Percentiles rank a stretch among this genome's conserved stretches.
Conservation (phyloP, 2,797 vertebrate genomes). For the Masticophis lateralis region DNA sequence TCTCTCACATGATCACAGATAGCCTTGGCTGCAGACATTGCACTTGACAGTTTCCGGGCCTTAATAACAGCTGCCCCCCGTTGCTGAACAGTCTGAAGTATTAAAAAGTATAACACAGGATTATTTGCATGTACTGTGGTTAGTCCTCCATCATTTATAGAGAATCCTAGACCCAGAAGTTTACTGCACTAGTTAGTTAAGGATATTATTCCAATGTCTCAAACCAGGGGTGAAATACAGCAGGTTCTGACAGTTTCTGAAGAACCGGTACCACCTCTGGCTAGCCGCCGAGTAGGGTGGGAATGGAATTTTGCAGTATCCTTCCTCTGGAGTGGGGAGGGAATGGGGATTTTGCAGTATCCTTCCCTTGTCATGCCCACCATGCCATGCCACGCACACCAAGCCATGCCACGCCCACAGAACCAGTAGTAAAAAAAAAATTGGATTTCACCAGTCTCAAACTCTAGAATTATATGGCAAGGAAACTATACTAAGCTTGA, state of each 20-base stretch:
- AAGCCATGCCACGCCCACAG: too few relatives aligned
- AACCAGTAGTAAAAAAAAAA: too few relatives aligned
- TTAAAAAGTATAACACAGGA: not conserved
- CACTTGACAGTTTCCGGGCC: slow-evolving; percentile 94
- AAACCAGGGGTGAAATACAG: too few relatives aligned
- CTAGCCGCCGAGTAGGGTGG: too few relatives aligned
- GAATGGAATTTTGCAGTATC: too few relatives aligned
- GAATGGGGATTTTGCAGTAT: too few relatives aligned
- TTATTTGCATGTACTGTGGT: not conserved
- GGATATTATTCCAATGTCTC: not conserved
- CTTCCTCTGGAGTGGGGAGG: too few relatives aligned
- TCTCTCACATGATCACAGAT: slow-evolving; percentile 94
- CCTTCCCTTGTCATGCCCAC: too few relatives aligned
- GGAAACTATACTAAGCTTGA: not conserved
- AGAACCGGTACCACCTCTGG: too few relatives aligned
- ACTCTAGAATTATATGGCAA: not conserved
- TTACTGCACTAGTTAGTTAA: not conserved
- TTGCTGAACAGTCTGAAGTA: slow-evolving; percentile 86
- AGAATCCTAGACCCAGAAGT: not conserved
- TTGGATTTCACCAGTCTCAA: not conserved
- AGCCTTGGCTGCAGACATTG: slow-evolving; percentile 97
- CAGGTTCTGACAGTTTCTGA: too few relatives aligned
- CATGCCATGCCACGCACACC: too few relatives aligned
- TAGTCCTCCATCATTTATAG: not conserved
- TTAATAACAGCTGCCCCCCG: slow-evolving; percentile 94